Evolutionary conservation across 2,113 vertebrate genomes (phyloP), one percentile per base, ranked within the genome.

Genomic region (Euleptes europaea): DNA sequence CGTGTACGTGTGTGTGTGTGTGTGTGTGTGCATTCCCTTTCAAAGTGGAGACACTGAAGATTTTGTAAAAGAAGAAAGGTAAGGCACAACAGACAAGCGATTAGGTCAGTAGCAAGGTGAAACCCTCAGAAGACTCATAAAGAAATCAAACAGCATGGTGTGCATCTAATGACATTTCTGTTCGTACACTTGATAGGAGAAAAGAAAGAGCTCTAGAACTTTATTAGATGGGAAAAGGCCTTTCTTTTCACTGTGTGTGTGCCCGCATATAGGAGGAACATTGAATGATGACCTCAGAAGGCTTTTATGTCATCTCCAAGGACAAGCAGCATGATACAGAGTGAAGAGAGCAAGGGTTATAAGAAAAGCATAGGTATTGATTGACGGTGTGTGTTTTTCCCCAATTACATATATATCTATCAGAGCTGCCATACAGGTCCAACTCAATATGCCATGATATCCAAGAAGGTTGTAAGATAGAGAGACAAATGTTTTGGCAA

Each of bases 101-200:
- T 47, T 69, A 83, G 92, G 88, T 91, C 86, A 89, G 76, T 28
- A 74, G 57, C 86, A 82, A 94, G 84, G 92, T 88, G 89, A 94
- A 91, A 80, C 54, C 86, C 81, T 85, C 88, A 83, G 90, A 91
- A 91, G 85, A 90, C 51, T 84, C 19, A 26, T 74, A 82, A 90
- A 95, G 85, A 94, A 91, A 90, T 87, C 42, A 93, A 88, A 92
- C 90, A 23, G n/a, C 51, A 70, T 82, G 78, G 81, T 85, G 84
- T 85, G 63, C 9, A 63, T 86, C 82, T 81, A 60, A 90, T 74
- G 35, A 26, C 13, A 31, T 85, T 86, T 75, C 42, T 72, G 73
- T 73, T 44, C 60, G 65, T 60, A 49, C 31, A 42, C 65, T 63
- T 33, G 73, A 31, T n/a, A 31, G 49, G 80, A 42, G 54, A 81